These are phyloP conservation scores for Acrossocheilus fasciatus DNA, from an alignment of 2,797 vertebrate species.

Conservation along the genomic window DNA sequence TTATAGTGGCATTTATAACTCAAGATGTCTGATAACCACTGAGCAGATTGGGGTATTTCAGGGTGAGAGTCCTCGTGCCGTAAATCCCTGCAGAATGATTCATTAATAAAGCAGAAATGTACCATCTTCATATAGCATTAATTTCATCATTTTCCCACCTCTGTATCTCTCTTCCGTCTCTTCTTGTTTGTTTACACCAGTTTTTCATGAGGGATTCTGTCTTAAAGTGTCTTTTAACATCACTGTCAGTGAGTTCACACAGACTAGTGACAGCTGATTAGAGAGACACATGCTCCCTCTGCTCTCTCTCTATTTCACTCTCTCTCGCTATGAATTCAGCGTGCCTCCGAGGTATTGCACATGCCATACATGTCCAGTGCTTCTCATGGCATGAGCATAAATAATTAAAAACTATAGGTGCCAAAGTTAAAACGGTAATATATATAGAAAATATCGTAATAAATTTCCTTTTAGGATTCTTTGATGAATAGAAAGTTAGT, in stretches of 20 bases:
- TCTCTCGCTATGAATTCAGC: slow-evolving; percentile 8
- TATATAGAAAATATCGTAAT: not conserved
- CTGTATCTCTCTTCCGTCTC: not conserved
- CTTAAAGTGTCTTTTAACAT: slow-evolving; percentile 28
- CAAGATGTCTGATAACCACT: not conserved
- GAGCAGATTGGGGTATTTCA: not conserved
- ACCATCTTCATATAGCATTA: not conserved
- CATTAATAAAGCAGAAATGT: slow-evolving; percentile 1
- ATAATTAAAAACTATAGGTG: not conserved
- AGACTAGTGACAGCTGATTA: slow-evolving; percentile 23
- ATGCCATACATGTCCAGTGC: slow-evolving; percentile 2
- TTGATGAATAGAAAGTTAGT: not conserved
- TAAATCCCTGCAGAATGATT: not conserved
- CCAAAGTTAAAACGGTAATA: not conserved
- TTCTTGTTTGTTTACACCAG: not conserved
- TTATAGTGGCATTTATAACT: not conserved
- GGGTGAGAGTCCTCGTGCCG: not conserved
- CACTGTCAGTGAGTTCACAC: slow-evolving; percentile 7
- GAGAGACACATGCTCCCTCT: not conserved
- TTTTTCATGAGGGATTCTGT: slow-evolving; percentile 14
- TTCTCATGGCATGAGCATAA: slow-evolving; percentile 7
- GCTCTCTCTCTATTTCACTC: not conserved
- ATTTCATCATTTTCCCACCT: not conserved
- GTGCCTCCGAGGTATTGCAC: not conserved
- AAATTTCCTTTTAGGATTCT: not conserved